Evolutionary conservation across 2,113 vertebrate genomes (phyloP), one percentile per base, ranked within the genome.

Genomic region (Triplophysa tibetana): DNA sequence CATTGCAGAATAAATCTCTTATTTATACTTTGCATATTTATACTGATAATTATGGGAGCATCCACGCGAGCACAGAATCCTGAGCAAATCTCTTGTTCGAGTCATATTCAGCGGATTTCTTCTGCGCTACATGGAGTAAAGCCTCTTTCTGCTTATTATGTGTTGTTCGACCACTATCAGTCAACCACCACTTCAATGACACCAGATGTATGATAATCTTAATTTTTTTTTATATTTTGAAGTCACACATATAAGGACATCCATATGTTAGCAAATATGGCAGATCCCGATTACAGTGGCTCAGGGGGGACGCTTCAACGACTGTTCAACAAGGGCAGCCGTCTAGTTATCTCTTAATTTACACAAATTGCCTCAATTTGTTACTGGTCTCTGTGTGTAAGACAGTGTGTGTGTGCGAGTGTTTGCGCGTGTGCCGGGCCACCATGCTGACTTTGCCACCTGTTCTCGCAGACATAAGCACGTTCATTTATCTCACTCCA

Each of bases 361-460:
- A 64, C 82, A 83, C 79, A 79, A 81, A 82, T 81, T 75, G 73
- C 79, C 66, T 76, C 68, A 77, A 83, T 79, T 85, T 78, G 79
- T 81, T 79, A 66, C 41, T 75, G 82, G 68, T 52, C 72, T 72
- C 78, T 38, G 81, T 72, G 58, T 65, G 38, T 75, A 77, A 70
- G 74, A 60, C 48, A 58, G 68, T 26, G 83, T 66, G 70, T 16
- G 45, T 17, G 73, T 12, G 86, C 29, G 72, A 62, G 79, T 54
- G 60, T 48, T 17, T 81, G 77, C 61, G 73, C 70, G 78, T 72
- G 45, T 70, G 52, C 19, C 2, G 12, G 83, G 84, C 87, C 87
- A 88, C 90, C 90, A 91, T 82, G 89, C 91, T 89, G 91, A 89
- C 90, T 92, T 83, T 84, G 86, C 91, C 93, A 94, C 92, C 92